These are phyloP conservation scores for Eubucco bourcierii DNA, from an alignment of 2,113 vertebrate species.

Conservation along the genomic window DNA sequence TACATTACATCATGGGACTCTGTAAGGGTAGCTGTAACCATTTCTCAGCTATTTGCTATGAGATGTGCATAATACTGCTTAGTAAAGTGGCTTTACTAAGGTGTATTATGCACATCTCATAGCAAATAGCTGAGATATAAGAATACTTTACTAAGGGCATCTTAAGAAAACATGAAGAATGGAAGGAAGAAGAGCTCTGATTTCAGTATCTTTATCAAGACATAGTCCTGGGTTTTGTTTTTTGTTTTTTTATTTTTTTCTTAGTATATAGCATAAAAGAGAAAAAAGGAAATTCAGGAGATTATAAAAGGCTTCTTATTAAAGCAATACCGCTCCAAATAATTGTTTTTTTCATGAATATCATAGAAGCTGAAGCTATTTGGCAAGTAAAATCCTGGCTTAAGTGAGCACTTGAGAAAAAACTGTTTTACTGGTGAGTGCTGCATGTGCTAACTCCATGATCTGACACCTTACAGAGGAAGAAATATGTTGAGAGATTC, in stretches of 20 bases:
- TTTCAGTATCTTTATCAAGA: not conserved
- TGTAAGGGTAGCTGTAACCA: not conserved
- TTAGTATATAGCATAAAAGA: not conserved
- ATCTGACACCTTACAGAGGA: not conserved
- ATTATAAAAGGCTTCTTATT: not conserved
- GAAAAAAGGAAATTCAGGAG: not conserved
- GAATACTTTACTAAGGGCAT: too few relatives aligned
- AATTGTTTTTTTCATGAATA: not conserved
- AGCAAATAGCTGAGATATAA: too few relatives aligned
- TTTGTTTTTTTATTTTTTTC: not conserved
- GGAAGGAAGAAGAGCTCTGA: not conserved
- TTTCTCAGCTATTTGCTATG: not conserved
- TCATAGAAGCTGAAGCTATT: not conserved
- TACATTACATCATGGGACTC: not conserved
- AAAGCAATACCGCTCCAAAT: not conserved
- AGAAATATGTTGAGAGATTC: not conserved
- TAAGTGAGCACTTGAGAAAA: not conserved
- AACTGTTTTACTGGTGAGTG: not conserved
- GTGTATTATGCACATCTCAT: too few relatives aligned
- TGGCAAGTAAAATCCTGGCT: not conserved
- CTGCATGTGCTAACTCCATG: not conserved
- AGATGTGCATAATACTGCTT: not conserved
- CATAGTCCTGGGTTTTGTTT: too few relatives aligned
- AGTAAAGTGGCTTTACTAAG: too few relatives aligned
- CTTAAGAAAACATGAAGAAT: not conserved